Evolutionary conservation across 2,797 vertebrate genomes (phyloP).

Genomic region (Hypotaenidia okinawae): DNA sequence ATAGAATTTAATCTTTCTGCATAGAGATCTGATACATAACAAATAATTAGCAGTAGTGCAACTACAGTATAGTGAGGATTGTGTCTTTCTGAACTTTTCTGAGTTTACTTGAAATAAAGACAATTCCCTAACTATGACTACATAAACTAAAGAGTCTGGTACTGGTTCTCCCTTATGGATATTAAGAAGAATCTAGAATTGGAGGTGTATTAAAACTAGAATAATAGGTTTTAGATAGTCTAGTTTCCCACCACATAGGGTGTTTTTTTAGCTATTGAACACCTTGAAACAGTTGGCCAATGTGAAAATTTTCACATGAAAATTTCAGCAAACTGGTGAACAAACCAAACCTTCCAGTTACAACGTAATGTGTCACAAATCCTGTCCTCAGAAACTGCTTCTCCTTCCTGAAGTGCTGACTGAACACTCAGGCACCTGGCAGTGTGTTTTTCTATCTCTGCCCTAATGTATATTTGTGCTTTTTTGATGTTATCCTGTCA

Average conservation of each 20-base stretch:
- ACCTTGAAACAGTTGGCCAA: neutral
- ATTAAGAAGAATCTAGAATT: neutral
- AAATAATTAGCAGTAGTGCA: neutral
- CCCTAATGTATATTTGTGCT: neutral
- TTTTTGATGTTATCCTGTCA: neutral
- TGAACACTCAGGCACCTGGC: neutral
- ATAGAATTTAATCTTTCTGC: neutral
- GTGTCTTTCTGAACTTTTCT: neutral
- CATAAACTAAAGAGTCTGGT: neutral
- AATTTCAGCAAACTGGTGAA: neutral
- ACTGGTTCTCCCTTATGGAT: neutral
- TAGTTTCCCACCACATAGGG: neutral
- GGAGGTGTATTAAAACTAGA: neutral
- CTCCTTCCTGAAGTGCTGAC: neutral
- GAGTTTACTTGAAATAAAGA: neutral
- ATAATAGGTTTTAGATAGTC: neutral
- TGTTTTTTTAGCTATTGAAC: neutral
- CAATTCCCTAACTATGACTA: neutral
- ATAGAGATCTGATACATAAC: neutral
- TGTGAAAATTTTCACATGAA: neutral
- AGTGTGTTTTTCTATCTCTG: neutral
- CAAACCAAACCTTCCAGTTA: neutral
- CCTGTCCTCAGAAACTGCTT: neutral
- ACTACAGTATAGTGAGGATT: neutral
- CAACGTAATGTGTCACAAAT: too few species aligned